phyloP scores from a whole-genome alignment of 2,888 invertebrate species.

The Erynnis tages region DNA sequence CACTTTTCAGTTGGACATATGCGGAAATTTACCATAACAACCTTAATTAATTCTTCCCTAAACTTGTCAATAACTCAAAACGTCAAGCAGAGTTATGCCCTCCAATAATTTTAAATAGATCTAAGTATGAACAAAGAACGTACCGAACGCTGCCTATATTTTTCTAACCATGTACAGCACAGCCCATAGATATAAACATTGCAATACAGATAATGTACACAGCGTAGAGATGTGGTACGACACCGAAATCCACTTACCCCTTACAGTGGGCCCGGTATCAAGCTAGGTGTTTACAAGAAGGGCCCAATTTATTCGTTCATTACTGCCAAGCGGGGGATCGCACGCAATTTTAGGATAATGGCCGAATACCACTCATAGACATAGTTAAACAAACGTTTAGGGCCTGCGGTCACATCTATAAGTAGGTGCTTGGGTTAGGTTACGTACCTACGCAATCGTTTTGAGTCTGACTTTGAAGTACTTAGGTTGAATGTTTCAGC shows the following conservation, averaged over 20 bases:
- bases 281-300: conserved; percentile 72
- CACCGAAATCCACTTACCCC: conserved; percentile 81
- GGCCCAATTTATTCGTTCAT: conserved; percentile 79
- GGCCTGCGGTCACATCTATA: conserved; percentile 36
- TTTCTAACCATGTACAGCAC: not conserved
- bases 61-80: no score
- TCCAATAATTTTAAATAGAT: no score
- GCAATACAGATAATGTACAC: conserved; percentile 53
- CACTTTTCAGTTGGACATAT: no score
- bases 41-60: no score
- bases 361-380: conserved; percentile 44
- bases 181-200: conserved; percentile 28
- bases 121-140: no score
- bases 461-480: not conserved
- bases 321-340: conserved; percentile 68
- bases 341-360: conserved; percentile 77
- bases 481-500: no score
- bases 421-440: conserved; percentile 7
- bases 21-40: no score
- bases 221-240: conserved; percentile 64
- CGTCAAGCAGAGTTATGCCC: no score
- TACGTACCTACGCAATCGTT: not conserved
- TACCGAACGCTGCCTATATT: not conserved
- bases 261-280: conserved; percentile 68
- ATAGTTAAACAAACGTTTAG: conserved; percentile 40